Evolutionary conservation across 2,797 vertebrate genomes (phyloP), one percentile per base, ranked within the genome.

Genomic region (Lacerta viridis): DNA sequence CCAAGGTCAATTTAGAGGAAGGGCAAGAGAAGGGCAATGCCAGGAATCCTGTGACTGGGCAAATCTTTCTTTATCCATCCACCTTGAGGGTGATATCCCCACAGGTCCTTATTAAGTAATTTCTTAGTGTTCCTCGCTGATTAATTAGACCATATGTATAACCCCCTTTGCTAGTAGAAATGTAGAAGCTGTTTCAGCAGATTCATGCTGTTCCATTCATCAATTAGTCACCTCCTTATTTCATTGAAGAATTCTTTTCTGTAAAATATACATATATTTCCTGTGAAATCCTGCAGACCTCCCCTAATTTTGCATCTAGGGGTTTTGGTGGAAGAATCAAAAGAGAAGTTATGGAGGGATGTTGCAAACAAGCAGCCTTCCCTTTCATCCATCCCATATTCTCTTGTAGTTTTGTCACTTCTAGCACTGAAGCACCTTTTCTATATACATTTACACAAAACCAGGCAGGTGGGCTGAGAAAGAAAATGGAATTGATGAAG

Each of bases 231-330:
- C 41, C 59, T 83, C 29, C 8, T 33, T 61, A 23, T 23, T 33
- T 81, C 64, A 39, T 9, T 71, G 36, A 46, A 61, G 4, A 36
- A 76, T 77, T 80, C 43, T 29, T 68, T 4, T 17, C 72, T 77
- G 23, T 77, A 83, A 78, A 90, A 64, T 72, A 50, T 20, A 81
- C 10, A 55, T 46, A 33, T n/a, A 18, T 50, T 79, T 68, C 72
- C n/a, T 64, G 1, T n/a, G 43, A 77, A 79, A 69, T 50, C 18
- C 29, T 81, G 11, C 36, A 41, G 27, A 41, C 39, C 39, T 68
- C 76, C 29, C 29, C 68, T 83, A 68, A 76, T 72, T 78, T 79
- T 83, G 23, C 7, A 41, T 77, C 41, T 25, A 25, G 64, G 64
- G 43, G 66, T 18, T 82, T 74, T 18, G 80, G 41, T 5, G 50